Conservation (phyloP, 2,113 vertebrate species). For the Eleginops maclovinus region DNA sequence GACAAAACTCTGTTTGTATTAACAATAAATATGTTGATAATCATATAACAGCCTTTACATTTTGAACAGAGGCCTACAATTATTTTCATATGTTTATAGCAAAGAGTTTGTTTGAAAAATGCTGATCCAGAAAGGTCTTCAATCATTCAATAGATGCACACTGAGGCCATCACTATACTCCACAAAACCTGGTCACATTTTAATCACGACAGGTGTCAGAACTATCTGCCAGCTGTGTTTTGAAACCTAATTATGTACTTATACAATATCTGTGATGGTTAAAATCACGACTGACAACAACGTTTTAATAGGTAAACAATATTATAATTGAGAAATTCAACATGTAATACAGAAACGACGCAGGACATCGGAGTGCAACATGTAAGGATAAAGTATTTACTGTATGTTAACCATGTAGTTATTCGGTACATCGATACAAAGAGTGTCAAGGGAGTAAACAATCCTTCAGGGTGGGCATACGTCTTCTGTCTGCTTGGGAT, state of each 20-base stretch:
- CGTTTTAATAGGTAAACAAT: constrained; percentile 7
- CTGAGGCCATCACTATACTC: not conserved
- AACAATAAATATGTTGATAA: constrained; percentile 78
- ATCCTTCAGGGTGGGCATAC: constrained; percentile 77
- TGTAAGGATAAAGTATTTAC: constrained; percentile 22
- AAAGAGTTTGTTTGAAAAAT: constrained; percentile 16
- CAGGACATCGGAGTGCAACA: constrained; percentile 34
- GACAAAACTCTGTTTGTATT: constrained; percentile 62
- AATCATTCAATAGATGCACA: not conserved
- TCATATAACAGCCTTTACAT: constrained; percentile 42
- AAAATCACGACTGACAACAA: constrained; percentile 23
- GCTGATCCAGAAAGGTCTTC: constrained; percentile 13
- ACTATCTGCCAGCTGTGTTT: constrained; percentile 8
- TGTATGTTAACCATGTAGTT: constrained; percentile 16
- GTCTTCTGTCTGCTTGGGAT: constrained; percentile 78
- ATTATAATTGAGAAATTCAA: constrained; percentile 29
- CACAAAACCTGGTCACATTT: not conserved
- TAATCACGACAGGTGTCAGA: not conserved
- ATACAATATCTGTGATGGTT: constrained; percentile 32
- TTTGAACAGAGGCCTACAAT: constrained; percentile 34
- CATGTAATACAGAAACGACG: not conserved
- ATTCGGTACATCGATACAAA: constrained; percentile 21
- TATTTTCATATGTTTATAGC: constrained; percentile 12
- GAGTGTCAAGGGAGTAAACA: constrained; percentile 3
- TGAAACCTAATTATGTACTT: constrained; percentile 15